phyloP scores from a whole-genome alignment of 2,888 invertebrate genomes.

The Drosophila yooni region DNA sequence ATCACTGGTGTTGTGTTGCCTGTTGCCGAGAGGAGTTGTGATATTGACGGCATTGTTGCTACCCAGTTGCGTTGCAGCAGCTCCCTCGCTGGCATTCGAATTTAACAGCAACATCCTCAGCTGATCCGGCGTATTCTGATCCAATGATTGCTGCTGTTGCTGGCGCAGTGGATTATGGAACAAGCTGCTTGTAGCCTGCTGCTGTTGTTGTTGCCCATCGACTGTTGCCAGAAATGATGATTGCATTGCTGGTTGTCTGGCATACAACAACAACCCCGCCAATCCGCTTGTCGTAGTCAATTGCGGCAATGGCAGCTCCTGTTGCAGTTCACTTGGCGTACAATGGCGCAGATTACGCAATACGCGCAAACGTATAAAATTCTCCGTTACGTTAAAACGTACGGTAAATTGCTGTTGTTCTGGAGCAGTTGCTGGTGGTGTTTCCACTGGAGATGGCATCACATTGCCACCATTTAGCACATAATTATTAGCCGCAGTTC shows the following conservation, averaged over 20 bases:
- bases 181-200: constrained; percentile 4
- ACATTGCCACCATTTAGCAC: constrained; percentile 1
- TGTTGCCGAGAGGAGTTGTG: not conserved
- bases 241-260: not conserved
- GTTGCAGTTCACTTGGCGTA: not conserved
- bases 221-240: not conserved
- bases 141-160: constrained; percentile 12
- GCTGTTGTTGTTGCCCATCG: not conserved
- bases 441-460: not conserved
- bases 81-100: constrained; percentile 16
- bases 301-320: constrained; percentile 22
- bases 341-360: not conserved
- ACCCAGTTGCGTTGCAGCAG: not conserved
- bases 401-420: not conserved
- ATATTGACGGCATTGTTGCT: not conserved
- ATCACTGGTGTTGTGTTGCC: constrained; percentile 8
- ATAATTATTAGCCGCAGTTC: not conserved
- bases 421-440: not conserved
- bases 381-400: constrained; percentile 14
- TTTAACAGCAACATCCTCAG: constrained; percentile 6
- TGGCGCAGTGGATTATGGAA: constrained; percentile 28
- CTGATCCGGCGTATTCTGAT: constrained; percentile 23
- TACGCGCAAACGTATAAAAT: constrained; percentile 21
- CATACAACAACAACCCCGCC: constrained; percentile 10
- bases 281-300: not conserved